phyloP scores from a whole-genome alignment of 2,888 invertebrate species.

The Alloscopus bannaensis region DNA sequence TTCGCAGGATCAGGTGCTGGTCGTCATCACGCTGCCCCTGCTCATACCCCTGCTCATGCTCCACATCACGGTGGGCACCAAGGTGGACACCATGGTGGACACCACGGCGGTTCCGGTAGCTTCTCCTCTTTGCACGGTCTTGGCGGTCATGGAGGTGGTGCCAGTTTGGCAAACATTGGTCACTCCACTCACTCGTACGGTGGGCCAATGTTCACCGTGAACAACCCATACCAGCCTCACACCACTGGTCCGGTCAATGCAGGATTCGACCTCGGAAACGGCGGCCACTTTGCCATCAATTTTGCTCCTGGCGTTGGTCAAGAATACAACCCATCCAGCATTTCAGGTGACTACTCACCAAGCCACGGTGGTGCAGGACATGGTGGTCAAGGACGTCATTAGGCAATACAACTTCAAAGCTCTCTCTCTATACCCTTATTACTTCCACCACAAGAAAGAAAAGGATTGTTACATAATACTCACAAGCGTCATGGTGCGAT shows the following conservation, averaged over 20 bases:
- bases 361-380: conserved; percentile 30
- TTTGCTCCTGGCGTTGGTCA: conserved; percentile 68
- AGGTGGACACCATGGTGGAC: conserved; percentile 19
- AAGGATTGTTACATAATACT: conserved; percentile 5
- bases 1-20: conserved; percentile 12
- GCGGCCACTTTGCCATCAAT: conserved; percentile 70
- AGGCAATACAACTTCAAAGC: too few species aligned
- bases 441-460: neutral
- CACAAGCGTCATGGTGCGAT: conserved; percentile 17
- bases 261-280: conserved; percentile 71
- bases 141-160: conserved; percentile 18
- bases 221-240: conserved; percentile 58
- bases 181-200: conserved; percentile 17
- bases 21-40: neutral
- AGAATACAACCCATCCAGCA: conserved; percentile 46
- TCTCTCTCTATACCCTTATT: neutral
- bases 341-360: conserved; percentile 26
- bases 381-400: conserved; percentile 52
- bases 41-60: conserved; percentile 5
- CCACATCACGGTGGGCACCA: conserved; percentile 25
- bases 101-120: conserved; percentile 40
- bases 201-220: conserved; percentile 47
- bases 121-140: conserved; percentile 20
- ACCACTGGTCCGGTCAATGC: conserved; percentile 69
- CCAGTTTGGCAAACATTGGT: conserved; percentile 17